Evolutionary conservation across 1,140 invertebrate genomes (phyloP), one percentile per base, ranked within the genome.

Genomic region (Colletes latitarsis): DNA sequence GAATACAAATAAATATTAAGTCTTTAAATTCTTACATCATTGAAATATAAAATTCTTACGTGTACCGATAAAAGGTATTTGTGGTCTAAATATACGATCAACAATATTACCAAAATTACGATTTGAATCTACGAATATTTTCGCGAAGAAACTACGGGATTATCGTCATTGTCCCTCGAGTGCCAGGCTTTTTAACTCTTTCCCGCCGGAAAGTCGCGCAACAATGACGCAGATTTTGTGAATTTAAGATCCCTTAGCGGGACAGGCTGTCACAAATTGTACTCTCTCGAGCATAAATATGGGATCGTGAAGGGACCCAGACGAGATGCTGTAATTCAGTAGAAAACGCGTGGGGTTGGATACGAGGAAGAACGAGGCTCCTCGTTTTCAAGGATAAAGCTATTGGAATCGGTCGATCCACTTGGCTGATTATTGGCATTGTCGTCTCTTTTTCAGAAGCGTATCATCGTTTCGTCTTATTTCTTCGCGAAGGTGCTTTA

Each of bases 371-470:
- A 67, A 58, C 49, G 12, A 58, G 77, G 72, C 63, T 80, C 64
- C 77, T 62, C 81, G 81, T 87, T 84, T 86, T 87, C 80, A 85
- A 87, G 89, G 88, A 89, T 90, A 87, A 87, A 86, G 84, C 87
- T 89, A 88, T 91, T 87, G 90, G 88, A 87, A 88, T 89, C 82
- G 77, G 81, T 79, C 88, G 88, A 88, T 88, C 82, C 90, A 91
- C 89, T 91, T 72, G 83, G 77, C 82, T 92, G 90, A 92, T 92
- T 90, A 91, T 92, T 90, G 89, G 90, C 79, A 92, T 92, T 92
- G 90, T 92, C 82, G 74, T 86, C 82, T 69, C 63, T 73, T 83
- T 71, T 43, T 41, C 53, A 43, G 69, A 73, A 86, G 39, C 82
- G 10, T 57, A 52, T 63, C 62, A 14, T 86, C 78, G 60, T 77